Conservation (phyloP, 2,888 invertebrate species). For the Apodemia zela region DNA sequence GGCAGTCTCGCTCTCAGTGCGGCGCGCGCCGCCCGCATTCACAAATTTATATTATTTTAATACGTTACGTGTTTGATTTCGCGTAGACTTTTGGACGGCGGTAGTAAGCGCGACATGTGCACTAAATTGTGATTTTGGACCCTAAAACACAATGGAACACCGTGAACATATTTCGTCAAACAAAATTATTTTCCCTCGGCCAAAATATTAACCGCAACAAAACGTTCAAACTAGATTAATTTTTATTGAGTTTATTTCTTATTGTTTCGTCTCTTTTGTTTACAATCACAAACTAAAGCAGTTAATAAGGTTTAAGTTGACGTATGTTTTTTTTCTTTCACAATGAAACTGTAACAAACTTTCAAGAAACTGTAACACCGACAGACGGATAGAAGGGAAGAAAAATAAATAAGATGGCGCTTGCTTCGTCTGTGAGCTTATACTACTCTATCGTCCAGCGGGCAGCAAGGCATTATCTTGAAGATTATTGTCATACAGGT, state of each 20-base stretch:
- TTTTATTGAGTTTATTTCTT: conserved; percentile 35
- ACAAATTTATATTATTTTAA: conserved; percentile 65
- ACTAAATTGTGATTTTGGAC: conserved; percentile 75
- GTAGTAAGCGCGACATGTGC: conserved; percentile 66
- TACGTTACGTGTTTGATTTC: conserved; percentile 78
- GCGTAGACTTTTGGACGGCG: conserved; percentile 76
- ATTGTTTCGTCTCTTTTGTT: conserved; percentile 31
- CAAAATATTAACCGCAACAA: conserved; percentile 62
- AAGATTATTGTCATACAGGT: conserved; percentile 85
- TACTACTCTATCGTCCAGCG: conserved; percentile 86
- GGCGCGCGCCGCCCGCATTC: conserved; percentile 73
- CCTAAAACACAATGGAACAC: conserved; percentile 57
- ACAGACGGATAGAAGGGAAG: conserved; percentile 51
- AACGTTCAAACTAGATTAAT: conserved; percentile 72
- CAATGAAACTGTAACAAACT: conserved; percentile 53
- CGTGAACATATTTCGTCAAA: conserved; percentile 47
- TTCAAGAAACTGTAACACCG: conserved; percentile 44
- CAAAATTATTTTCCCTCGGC: conserved; percentile 57
- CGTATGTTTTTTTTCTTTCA: conserved; percentile 58
- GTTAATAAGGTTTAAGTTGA: conserved; percentile 55
- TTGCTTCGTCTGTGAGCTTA: conserved; percentile 84
- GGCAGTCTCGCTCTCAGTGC: conserved; percentile 66
- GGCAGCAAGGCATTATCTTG: conserved; percentile 83
- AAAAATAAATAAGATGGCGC: conserved; percentile 71
- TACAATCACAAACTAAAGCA: conserved; percentile 51